A percentile compares a stretch with the other conserved stretches of the same genome.
These are phyloP conservation scores for Crenuchus spilurus DNA, from an alignment of 2,797 vertebrate species.

Conservation along the genomic window DNA sequence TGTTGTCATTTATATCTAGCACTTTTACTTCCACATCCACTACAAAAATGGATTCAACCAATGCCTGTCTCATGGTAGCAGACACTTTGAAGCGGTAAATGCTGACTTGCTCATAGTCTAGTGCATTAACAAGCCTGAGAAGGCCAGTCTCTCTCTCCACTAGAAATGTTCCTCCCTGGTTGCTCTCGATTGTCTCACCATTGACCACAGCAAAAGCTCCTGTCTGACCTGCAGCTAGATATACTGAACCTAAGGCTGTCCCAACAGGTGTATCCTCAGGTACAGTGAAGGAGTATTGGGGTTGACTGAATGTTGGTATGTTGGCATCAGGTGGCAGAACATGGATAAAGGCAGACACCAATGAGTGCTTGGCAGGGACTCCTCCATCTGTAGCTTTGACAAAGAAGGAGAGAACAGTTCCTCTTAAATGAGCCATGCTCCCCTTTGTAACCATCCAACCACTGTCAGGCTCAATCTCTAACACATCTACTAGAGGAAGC, in stretches of 20 bases:
- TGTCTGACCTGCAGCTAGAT: conserved; percentile 80
- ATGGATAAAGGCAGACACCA: conserved; percentile 91
- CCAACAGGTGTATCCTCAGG: conserved; percentile 90
- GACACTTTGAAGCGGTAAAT: conserved; percentile 90
- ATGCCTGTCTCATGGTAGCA: conserved; percentile 76
- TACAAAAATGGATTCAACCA: conserved; percentile 83
- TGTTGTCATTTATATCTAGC: conserved; percentile 93
- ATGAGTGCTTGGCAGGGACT: conserved; percentile 87
- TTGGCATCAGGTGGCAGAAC: conserved; percentile 88
- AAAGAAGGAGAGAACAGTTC: conserved; percentile 89
- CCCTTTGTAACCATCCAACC: conserved; percentile 94
- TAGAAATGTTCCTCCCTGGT: conserved; percentile 85
- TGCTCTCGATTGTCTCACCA: conserved; percentile 90
- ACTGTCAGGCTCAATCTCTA: conserved; percentile 91
- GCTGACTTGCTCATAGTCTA: conserved; percentile 91
- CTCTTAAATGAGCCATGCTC: conserved; percentile 88
- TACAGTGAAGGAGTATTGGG: conserved; percentile 93
- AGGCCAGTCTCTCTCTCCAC: conserved; percentile 89
- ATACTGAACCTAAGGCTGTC: conserved; percentile 89
- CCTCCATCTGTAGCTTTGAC: conserved; percentile 93
- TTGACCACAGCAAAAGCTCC: conserved; percentile 80
- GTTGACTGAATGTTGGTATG: conserved; percentile 93
- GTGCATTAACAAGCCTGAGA: conserved; percentile 84
- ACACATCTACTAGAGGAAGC: conserved; percentile 84
- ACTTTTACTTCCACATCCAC: conserved; percentile 94